These are phyloP conservation scores for Ptychadena robeensis DNA, from an alignment of 2,797 vertebrate species.

Conservation along the genomic window DNA sequence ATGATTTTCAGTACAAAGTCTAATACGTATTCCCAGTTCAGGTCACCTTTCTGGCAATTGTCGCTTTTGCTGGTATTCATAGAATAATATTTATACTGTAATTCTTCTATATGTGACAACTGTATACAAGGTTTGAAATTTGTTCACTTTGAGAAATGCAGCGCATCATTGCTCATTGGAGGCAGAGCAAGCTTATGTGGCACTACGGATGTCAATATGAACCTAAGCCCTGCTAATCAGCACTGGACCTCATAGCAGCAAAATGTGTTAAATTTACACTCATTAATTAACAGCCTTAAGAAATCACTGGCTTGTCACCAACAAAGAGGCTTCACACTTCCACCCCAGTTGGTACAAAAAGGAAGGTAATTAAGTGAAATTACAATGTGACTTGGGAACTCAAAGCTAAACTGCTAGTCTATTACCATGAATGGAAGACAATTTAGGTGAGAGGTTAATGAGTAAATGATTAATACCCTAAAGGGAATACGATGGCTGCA, in stretches of 20 bases:
- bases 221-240: background rate
- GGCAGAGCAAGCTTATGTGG: background rate
- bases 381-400: conserved; percentile 2
- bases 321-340: background rate
- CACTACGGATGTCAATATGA: background rate
- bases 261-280: background rate
- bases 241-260: background rate
- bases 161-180: background rate
- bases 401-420: conserved; percentile 1
- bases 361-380: background rate
- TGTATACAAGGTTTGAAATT: background rate
- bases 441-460: conserved; percentile 52
- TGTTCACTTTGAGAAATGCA: background rate
- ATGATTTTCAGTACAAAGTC: background rate
- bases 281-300: conserved; percentile 26
- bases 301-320: background rate
- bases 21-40: background rate
- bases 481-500: background rate
- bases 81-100: too few species aligned
- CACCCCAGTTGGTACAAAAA: background rate
- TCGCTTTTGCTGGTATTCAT: background rate
- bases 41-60: background rate
- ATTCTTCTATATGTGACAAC: background rate
- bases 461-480: conserved; percentile 35
- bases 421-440: background rate